Percentiles rank a stretch among this genome's conserved stretches.
Conservation (phyloP, 2,888 invertebrate species). For the Allolobophora icterica region DNA sequence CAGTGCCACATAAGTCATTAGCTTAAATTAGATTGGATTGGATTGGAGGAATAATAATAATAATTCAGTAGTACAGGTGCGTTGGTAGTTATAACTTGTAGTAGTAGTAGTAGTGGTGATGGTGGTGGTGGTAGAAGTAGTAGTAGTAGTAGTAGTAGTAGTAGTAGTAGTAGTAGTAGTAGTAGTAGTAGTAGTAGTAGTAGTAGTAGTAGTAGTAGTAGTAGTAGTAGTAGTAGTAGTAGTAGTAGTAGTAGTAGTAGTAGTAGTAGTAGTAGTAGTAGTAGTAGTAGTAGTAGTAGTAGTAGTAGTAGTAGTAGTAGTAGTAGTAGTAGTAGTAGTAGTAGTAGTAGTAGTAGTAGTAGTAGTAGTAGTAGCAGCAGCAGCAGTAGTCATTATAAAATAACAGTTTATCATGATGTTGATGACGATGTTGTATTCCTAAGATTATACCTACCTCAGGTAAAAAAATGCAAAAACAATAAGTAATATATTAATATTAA, state of each 20-base stretch:
- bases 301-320: constrained; percentile 40
- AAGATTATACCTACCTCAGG: too few species aligned
- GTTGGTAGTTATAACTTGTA: too few species aligned
- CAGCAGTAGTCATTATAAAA: too few species aligned
- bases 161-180: constrained; percentile 25
- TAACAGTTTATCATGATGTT: too few species aligned
- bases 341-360: constrained; percentile 45
- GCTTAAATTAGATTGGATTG: too few species aligned
- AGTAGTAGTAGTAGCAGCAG: background rate
- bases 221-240: constrained; percentile 26
- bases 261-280: constrained; percentile 26
- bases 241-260: constrained; percentile 26
- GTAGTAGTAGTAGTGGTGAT: constrained; percentile 44
- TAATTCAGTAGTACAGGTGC: too few species aligned
- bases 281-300: constrained; percentile 24
- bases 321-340: constrained; percentile 69
- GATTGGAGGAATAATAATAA: too few species aligned
- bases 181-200: constrained; percentile 14
- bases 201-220: constrained; percentile 25
- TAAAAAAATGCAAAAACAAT: too few species aligned
- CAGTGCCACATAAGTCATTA: too few species aligned
- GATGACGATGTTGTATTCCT: too few species aligned
- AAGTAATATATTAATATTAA: too few species aligned
- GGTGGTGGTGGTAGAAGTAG: constrained; percentile 43
- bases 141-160: constrained; percentile 41